A percentile compares a stretch with the other conserved stretches of the same genome.
Conservation (phyloP, 2,113 vertebrate genomes). For the Calonectris borealis region DNA sequence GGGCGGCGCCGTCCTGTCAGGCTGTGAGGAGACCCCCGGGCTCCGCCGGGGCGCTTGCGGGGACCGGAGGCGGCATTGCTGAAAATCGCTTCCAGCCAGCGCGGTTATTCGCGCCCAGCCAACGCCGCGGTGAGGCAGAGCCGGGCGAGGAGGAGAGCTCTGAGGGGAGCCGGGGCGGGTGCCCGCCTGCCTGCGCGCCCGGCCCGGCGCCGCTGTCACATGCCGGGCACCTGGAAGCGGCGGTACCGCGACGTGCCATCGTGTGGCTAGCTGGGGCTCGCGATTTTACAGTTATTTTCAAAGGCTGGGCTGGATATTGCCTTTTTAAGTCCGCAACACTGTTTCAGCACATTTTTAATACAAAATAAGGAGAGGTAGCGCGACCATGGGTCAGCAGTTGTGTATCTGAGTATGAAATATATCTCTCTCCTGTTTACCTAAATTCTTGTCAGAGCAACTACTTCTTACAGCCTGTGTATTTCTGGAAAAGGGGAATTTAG, state of each 20-base stretch:
- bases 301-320: not conserved
- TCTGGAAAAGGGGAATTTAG: not conserved
- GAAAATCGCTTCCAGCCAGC: not conserved
- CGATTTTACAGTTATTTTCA: not conserved
- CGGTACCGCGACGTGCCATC: not conserved
- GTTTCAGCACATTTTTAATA: not conserved
- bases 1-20: not conserved
- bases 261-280: not conserved
- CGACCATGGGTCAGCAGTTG: not conserved
- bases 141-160: not conserved
- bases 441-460: not conserved
- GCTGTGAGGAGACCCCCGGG: not conserved
- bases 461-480: not conserved
- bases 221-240: not conserved
- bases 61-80: not conserved
- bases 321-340: not conserved
- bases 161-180: not conserved
- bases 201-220: not conserved
- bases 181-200: not conserved
- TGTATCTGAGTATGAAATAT: not conserved
- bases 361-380: not conserved
- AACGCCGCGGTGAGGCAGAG: not conserved
- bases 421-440: not conserved
- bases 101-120: not conserved
- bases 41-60: not conserved